phyloP scores from a whole-genome alignment of 2,113 vertebrate species.

The Paracanthobrama guichenoti region DNA sequence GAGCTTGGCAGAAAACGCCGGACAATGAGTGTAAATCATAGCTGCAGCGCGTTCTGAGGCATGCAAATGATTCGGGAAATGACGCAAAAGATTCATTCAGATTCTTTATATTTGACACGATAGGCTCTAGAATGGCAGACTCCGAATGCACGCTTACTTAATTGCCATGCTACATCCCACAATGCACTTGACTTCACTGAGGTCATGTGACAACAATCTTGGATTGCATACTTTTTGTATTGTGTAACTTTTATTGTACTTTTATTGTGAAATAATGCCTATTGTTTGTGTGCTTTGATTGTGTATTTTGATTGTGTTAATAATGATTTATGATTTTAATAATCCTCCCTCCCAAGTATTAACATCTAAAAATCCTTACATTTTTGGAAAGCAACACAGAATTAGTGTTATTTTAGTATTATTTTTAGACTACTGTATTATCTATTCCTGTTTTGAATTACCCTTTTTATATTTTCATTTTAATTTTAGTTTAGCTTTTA shows the following conservation, averaged over 20 bases:
- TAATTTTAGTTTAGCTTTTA: neutral
- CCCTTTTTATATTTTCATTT: neutral
- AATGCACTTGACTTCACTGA: neutral
- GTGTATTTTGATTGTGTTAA: neutral
- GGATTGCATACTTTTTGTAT: no score
- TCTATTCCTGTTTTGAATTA: neutral
- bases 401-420: neutral
- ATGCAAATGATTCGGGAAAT: neutral
- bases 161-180: neutral
- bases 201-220: neutral
- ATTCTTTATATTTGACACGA: neutral
- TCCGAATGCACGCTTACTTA: neutral
- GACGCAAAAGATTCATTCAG: conserved; percentile 10
- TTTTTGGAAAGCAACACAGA: neutral
- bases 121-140: neutral
- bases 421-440: no score
- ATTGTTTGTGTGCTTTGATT: no score
- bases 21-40: conserved; percentile 7
- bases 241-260: no score
- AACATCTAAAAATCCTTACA: neutral
- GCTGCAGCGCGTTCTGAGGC: neutral
- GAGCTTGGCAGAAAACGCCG: conserved; percentile 34
- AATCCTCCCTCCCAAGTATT: neutral
- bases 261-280: no score
- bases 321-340: neutral